Evolutionary conservation across 2,888 invertebrate genomes (phyloP).

Genomic region (Ecdyonurus torrentis): DNA sequence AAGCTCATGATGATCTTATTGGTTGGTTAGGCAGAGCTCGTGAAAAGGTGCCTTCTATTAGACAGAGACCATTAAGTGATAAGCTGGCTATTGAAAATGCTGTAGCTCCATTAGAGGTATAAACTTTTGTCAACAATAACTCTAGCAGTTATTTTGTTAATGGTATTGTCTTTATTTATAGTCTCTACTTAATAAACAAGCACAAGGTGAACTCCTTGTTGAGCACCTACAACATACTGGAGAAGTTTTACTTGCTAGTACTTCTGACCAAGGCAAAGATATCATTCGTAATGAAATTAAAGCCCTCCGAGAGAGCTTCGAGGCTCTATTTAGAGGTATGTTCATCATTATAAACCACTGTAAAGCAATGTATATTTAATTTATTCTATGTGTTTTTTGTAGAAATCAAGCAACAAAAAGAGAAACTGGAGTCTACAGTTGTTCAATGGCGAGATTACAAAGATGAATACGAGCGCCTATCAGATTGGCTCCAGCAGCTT

Average conservation of each 20-base stretch:
- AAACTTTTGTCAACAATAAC: conserved; percentile 7
- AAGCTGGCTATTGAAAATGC: conserved; percentile 79
- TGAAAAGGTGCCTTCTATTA: conserved; percentile 75
- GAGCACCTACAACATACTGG: conserved; percentile 79
- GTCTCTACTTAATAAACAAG: conserved; percentile 65
- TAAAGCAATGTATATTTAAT: not conserved
- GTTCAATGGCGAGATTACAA: conserved; percentile 80
- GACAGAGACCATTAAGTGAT: conserved; percentile 68
- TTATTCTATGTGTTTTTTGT: conserved; percentile 12
- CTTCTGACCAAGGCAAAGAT: conserved; percentile 61
- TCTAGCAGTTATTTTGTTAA: conserved; percentile 7
- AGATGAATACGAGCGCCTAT: conserved; percentile 78
- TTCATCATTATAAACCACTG: not conserved
- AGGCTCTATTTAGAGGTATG: conserved; percentile 53
- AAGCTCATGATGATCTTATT: conserved; percentile 76
- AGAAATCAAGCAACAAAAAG: conserved; percentile 72
- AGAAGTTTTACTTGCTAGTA: conserved; percentile 69
- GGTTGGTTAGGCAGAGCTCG: conserved; percentile 76
- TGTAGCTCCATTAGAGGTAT: conserved; percentile 59
- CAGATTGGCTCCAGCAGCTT: conserved; percentile 85
- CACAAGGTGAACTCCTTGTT: conserved; percentile 67
- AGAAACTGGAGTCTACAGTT: conserved; percentile 62
- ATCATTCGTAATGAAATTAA: conserved; percentile 72
- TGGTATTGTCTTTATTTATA: conserved; percentile 7
- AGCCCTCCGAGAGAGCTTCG: conserved; percentile 68